phyloP scores from a whole-genome alignment of 2,113 vertebrate genomes.

The Athene cunicularia region DNA sequence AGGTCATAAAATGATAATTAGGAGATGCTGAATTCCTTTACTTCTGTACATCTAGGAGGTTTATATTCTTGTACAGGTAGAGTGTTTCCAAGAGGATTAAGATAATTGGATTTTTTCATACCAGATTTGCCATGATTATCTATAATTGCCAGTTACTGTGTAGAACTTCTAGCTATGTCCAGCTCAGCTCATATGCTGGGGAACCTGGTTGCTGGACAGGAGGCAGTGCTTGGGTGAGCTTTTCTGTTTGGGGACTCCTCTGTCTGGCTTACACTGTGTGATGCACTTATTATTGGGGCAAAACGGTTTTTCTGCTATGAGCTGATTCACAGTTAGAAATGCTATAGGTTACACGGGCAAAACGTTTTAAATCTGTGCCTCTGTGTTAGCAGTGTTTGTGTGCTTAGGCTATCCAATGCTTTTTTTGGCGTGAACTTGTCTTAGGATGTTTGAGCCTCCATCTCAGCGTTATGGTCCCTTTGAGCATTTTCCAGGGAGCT shows the following conservation, averaged over 20 bases:
- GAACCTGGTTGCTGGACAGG: not conserved
- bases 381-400: too few species aligned
- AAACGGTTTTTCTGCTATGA: not conserved
- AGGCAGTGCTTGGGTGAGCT: not conserved
- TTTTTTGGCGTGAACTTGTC: not conserved
- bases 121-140: not conserved
- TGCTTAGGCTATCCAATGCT: too few species aligned
- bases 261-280: not conserved
- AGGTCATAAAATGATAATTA: not conserved
- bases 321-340: fast-evolving
- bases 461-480: not conserved
- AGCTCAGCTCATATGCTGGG: not conserved
- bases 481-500: not conserved
- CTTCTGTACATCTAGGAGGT: not conserved
- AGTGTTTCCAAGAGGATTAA: not conserved
- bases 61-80: not conserved
- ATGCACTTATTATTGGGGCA: too few species aligned
- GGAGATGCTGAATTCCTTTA: not conserved
- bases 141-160: not conserved
- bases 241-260: not conserved
- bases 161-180: fast-evolving
- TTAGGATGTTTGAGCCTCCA: not conserved
- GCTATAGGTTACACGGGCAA: too few species aligned
- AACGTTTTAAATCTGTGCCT: fast-evolving
- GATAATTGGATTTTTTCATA: not conserved